These are phyloP conservation scores for Ichneumoninae sp. DNA, from an alignment of 2,888 invertebrate genomes.

Conservation along the genomic window DNA sequence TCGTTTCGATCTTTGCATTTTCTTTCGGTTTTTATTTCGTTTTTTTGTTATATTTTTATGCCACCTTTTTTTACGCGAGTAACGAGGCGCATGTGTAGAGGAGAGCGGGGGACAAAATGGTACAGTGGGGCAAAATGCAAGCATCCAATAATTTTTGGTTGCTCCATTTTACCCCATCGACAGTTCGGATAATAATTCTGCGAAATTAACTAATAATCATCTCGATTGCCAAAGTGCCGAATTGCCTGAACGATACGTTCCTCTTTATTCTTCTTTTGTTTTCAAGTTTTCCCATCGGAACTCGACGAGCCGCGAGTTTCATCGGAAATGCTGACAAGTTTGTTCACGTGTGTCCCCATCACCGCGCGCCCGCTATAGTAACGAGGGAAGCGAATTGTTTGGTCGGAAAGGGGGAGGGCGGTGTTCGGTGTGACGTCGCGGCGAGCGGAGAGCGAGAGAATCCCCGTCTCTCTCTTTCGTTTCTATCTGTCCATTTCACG, in stretches of 20 bases:
- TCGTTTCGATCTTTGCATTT: neutral
- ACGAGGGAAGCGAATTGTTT: conserved; percentile 43
- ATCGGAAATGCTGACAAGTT: conserved; percentile 33
- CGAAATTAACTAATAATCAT: neutral
- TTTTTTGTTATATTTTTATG: neutral
- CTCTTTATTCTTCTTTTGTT: conserved; percentile 4
- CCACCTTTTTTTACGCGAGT: conserved; percentile 21
- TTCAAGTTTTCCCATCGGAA: neutral
- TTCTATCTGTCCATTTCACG: conserved; percentile 20
- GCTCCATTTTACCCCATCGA: too few relatives aligned
- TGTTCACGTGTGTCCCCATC: conserved; percentile 28
- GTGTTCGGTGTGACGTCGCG: conserved; percentile 16
- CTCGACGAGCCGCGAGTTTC: conserved; percentile 27
- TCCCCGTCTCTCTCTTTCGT: neutral
- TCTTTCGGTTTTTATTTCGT: neutral
- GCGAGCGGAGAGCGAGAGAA: conserved; percentile 2
- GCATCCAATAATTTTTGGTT: too few relatives aligned
- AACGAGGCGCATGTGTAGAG: conserved; percentile 14
- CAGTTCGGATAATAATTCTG: neutral
- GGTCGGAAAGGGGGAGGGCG: conserved; percentile 39
- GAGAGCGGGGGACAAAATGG: neutral
- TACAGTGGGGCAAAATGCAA: too few relatives aligned
- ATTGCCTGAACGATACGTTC: neutral
- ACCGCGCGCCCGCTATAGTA: neutral
- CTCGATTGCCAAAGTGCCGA: conserved; percentile 2